A percentile compares a stretch with the other conserved stretches of the same genome.
phyloP scores from a whole-genome alignment of 1,140 invertebrate genomes.

The Physella acuta region DNA sequence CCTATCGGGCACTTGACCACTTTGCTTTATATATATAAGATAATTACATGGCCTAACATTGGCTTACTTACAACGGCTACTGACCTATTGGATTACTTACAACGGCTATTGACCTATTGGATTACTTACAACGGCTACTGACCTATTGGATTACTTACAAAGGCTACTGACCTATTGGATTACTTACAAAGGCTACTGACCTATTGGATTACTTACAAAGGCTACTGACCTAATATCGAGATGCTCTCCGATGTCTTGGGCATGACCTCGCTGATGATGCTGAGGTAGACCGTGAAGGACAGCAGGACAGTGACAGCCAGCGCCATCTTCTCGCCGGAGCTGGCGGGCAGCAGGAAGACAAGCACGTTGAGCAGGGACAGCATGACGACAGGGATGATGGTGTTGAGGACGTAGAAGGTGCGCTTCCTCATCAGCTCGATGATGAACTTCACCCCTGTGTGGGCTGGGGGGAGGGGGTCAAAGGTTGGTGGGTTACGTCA shows the following conservation, averaged over 20 bases:
- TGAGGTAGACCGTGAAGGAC: constrained; percentile 66
- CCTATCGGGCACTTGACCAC: too few relatives aligned
- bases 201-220: too few relatives aligned
- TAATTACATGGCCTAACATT: too few relatives aligned
- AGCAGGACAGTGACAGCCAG: constrained; percentile 65
- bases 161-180: too few relatives aligned
- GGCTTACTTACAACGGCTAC: too few relatives aligned
- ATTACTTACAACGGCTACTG: too few relatives aligned
- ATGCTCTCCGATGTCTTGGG: constrained; percentile 66
- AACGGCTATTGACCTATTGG: too few relatives aligned
- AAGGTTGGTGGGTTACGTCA: not conserved
- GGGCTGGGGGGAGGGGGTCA: constrained; percentile 22
- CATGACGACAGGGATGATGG: constrained; percentile 66
- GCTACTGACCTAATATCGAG: constrained; percentile 63
- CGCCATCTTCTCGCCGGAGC: constrained; percentile 66
- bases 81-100: too few relatives aligned
- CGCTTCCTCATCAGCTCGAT: constrained; percentile 47
- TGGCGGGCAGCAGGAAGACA: constrained; percentile 66
- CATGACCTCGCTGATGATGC: constrained; percentile 66
- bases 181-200: too few relatives aligned
- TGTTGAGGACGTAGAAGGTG: constrained; percentile 63
- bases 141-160: too few relatives aligned
- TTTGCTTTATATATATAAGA: too few relatives aligned
- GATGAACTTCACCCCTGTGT: constrained; percentile 49
- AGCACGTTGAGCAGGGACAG: constrained; percentile 64